Conservation (phyloP, 2,797 vertebrate genomes). For the Molossus molossus region DNA sequence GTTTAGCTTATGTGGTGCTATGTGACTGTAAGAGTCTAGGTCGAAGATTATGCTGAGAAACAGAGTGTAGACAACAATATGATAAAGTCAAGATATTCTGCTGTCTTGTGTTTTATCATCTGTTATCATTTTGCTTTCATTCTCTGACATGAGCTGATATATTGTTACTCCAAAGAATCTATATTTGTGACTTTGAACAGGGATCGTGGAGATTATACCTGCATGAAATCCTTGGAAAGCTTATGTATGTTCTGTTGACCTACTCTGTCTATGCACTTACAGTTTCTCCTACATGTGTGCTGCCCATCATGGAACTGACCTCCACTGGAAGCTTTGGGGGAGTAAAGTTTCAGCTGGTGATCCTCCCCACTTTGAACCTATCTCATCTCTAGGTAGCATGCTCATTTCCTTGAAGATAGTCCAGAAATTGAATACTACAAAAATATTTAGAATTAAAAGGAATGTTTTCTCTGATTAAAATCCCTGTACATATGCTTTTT, state of each 20-base stretch:
- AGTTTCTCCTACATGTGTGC: not conserved
- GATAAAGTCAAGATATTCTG: not conserved
- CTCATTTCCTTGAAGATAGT: constrained; percentile 81
- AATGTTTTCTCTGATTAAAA: constrained; percentile 74
- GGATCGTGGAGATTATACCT: not conserved
- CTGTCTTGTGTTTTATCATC: not conserved
- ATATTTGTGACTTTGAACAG: constrained; percentile 28
- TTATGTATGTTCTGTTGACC: not conserved
- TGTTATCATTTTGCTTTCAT: constrained; percentile 13
- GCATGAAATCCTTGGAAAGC: not conserved
- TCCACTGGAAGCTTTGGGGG: constrained; percentile 67
- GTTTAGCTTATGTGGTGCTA: not conserved
- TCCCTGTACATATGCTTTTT: constrained; percentile 37
- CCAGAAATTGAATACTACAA: constrained; percentile 79
- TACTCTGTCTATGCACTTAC: not conserved
- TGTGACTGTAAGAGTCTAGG: not conserved
- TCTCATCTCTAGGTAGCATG: constrained; percentile 70
- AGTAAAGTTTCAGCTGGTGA: constrained; percentile 62
- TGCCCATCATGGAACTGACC: constrained; percentile 38
- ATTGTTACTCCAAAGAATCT: not conserved
- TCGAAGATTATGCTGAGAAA: not conserved
- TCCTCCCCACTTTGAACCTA: not conserved
- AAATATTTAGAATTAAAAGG: constrained; percentile 83
- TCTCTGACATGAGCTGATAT: not conserved
- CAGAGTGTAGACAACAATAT: not conserved